Percentiles rank a stretch among this genome's conserved stretches.
Evolutionary conservation across 2,113 vertebrate genomes (phyloP).

Genomic region (Seriola quinqueradiata): DNA sequence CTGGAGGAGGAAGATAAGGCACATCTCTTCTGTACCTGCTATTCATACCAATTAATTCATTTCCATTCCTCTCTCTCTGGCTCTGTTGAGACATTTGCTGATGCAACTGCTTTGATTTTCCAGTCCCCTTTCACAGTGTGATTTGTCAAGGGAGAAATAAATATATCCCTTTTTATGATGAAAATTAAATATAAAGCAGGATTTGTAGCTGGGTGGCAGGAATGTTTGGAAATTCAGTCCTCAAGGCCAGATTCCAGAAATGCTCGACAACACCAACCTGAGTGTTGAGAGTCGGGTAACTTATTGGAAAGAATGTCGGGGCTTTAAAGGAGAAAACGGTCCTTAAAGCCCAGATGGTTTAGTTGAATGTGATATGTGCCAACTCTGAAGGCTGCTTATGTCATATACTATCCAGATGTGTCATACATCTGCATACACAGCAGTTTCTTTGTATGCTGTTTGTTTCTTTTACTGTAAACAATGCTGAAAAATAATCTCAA

Average conservation of each 20-base stretch:
- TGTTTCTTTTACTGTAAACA: conserved; percentile 14
- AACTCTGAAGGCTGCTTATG: conserved; percentile 67
- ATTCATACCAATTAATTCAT: conserved; percentile 20
- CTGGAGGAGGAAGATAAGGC: conserved; percentile 52
- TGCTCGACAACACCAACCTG: conserved; percentile 70
- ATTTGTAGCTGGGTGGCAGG: conserved; percentile 73
- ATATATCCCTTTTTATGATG: conserved; percentile 51
- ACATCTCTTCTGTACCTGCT: conserved; percentile 59
- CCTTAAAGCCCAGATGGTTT: conserved; percentile 74
- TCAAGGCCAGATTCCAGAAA: conserved; percentile 76
- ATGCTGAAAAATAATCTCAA: neutral
- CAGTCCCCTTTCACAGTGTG: conserved; percentile 46
- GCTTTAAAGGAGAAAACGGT: conserved; percentile 72
- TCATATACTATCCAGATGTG: conserved; percentile 59
- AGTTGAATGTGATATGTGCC: conserved; percentile 62
- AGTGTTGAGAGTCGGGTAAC: conserved; percentile 74
- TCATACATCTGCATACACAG: conserved; percentile 40
- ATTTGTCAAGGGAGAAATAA: conserved; percentile 67
- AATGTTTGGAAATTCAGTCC: conserved; percentile 75
- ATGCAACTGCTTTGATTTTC: conserved; percentile 71
- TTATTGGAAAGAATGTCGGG: conserved; percentile 77
- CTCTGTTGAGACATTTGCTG: conserved; percentile 51
- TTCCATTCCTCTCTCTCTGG: conserved; percentile 36
- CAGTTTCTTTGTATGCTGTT: conserved; percentile 28
- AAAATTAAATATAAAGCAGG: conserved; percentile 61